These are phyloP conservation scores for Heloderma charlesbogerti DNA, from an alignment of 2,113 vertebrate genomes.

Conservation along the genomic window DNA sequence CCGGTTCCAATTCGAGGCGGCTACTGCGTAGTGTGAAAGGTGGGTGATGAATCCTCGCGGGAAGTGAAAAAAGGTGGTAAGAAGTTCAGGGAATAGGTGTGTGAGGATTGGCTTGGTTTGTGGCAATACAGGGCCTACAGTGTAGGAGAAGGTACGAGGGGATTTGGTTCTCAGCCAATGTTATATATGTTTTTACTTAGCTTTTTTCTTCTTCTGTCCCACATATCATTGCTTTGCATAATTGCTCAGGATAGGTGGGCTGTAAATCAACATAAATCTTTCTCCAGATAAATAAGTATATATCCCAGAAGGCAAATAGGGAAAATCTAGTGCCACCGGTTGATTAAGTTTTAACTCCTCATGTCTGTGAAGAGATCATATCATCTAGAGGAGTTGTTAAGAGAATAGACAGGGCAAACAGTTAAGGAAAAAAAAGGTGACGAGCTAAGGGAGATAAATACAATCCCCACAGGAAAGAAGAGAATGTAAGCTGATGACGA, in stretches of 20 bases:
- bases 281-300: neutral
- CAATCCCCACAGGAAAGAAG: neutral
- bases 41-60: too few relatives aligned
- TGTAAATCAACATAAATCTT: neutral
- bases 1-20: too few relatives aligned
- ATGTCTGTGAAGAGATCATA: neutral
- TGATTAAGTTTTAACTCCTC: neutral
- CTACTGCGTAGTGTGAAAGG: too few relatives aligned
- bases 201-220: too few relatives aligned
- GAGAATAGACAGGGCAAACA: neutral
- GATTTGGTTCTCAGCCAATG: neutral
- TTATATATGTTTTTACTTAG: neutral
- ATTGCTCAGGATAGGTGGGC: neutral
- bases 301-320: neutral
- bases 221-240: neutral
- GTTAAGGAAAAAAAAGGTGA: neutral
- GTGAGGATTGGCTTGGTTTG: neutral
- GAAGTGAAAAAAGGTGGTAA: too few relatives aligned
- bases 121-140: neutral
- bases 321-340: neutral
- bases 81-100: neutral
- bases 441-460: neutral
- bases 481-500: neutral
- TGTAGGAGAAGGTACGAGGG: neutral
- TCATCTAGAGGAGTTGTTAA: neutral